A percentile compares a stretch with the other conserved stretches of the same genome.
phyloP scores from a whole-genome alignment of 2,797 vertebrate genomes.

The Muraenolepis orangiensis region DNA sequence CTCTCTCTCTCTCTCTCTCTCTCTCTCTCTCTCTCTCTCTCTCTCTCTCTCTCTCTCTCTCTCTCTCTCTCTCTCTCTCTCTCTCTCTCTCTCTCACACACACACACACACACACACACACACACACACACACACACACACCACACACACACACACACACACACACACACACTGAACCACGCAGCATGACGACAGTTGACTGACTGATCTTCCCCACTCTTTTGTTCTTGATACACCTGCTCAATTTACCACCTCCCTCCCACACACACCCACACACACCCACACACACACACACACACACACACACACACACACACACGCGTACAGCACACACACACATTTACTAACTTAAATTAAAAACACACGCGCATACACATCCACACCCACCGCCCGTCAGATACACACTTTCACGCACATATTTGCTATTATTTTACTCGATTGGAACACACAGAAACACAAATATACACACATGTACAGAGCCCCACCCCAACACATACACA shows the following conservation, averaged over 20 bases:
- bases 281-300: conserved; percentile 13
- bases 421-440: neutral
- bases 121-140: too few species aligned
- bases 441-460: neutral
- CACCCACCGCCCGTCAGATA: neutral
- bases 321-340: conserved; percentile 4
- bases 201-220: conserved; percentile 59
- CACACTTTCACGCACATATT: conserved; percentile 20
- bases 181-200: conserved; percentile 36
- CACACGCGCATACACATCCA: conserved; percentile 8
- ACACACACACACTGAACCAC: conserved; percentile 14
- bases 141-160: conserved; percentile 17
- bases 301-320: conserved; percentile 4
- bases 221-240: conserved; percentile 64
- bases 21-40: too few species aligned
- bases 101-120: too few species aligned
- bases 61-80: neutral
- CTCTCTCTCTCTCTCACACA: neutral
- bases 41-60: neutral
- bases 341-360: conserved; percentile 1
- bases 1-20: too few species aligned
- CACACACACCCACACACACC: conserved; percentile 15
- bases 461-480: neutral
- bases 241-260: conserved; percentile 61
- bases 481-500: conserved; percentile 23